Base-by-base conservation (phyloP, 2,888 invertebrate species). In the Chymomyza fuscimana region DNA sequence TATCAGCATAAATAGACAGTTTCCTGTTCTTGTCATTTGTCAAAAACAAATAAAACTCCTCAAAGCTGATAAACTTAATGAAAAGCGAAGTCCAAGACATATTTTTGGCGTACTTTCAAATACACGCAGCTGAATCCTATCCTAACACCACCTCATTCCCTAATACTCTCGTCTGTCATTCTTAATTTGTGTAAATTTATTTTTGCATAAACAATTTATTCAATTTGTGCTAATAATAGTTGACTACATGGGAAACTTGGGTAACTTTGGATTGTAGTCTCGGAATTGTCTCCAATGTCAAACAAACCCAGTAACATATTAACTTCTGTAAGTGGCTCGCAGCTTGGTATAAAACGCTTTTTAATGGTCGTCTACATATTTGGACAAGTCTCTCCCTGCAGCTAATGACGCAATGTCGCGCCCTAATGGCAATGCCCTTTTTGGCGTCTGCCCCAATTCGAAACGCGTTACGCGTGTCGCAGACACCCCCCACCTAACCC, bases 161-260 rank as follows among this genome's bases (percentile, higher is more conserved):
- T 63, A 7, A 16, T 52, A 60, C 63, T 16, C 25, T 16, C 36
- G 61, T 66, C 62, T 79, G 78, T 79, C 86, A 79, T 46, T 82
- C 70, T 74, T 78, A 67, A 81, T 87, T 78, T 68, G 67, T 9
- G 61, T 67, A 73, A 79, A 79, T 79, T 83, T 73, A 65, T 70
- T 71, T 71, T 72, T 72, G 77, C 70, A 72, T 63, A 79, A 85
- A 83, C 86, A 86, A 84, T 86, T 86, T 77, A 88, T 76, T 86
- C 85, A 86, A 85, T 88, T 85, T 80, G 75, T 56, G 74, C 70
- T 77, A 65, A 77, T 83, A 74, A 79, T 76, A 71, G 64, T 58
- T 25, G 25, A 69, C 10, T 67, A 54, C 66, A 58, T 64, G 25
- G 56, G 25, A 60, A 58, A 36, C 9, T 19, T 22, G 52, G 16